A percentile compares a stretch with the other conserved stretches of the same genome.
Evolutionary conservation across 2,113 vertebrate genomes (phyloP).

Genomic region (Hippocampus abdominalis): DNA sequence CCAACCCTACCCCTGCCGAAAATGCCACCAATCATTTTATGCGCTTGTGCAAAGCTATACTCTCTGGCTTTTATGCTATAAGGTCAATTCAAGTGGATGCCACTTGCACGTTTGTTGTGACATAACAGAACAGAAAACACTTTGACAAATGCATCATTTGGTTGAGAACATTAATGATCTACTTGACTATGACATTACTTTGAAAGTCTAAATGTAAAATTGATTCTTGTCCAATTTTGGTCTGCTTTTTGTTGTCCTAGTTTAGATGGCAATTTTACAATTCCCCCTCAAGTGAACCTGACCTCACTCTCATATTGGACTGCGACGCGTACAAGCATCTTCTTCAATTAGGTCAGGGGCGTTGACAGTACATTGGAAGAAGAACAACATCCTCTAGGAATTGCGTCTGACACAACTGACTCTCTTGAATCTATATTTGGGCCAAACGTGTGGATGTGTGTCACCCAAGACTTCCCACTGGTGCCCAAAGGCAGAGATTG

Average conservation of each 20-base stretch:
- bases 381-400: constrained; percentile 66
- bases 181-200: background rate
- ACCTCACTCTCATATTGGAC: constrained; percentile 51
- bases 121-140: constrained; percentile 4
- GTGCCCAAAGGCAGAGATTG: constrained; percentile 62
- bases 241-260: constrained; percentile 61
- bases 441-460: constrained; percentile 69
- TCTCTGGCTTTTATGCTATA: constrained; percentile 25
- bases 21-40: too few relatives aligned
- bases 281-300: constrained; percentile 67
- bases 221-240: constrained; percentile 56
- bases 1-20: too few relatives aligned
- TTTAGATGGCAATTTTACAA: constrained; percentile 62
- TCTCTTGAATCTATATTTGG: constrained; percentile 71
- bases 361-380: constrained; percentile 59
- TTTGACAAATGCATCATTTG: background rate
- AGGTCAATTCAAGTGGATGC: constrained; percentile 36
- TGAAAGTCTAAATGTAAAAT: constrained; percentile 39
- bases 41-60: constrained; percentile 9
- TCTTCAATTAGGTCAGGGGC: constrained; percentile 70
- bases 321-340: constrained; percentile 50
- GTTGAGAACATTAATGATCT: background rate
- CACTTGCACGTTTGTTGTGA: constrained; percentile 37
- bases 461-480: constrained; percentile 58
- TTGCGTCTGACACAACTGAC: constrained; percentile 66